These are phyloP conservation scores for Drymodes brunneopygia DNA, from an alignment of 2,113 vertebrate species.

Conservation along the genomic window DNA sequence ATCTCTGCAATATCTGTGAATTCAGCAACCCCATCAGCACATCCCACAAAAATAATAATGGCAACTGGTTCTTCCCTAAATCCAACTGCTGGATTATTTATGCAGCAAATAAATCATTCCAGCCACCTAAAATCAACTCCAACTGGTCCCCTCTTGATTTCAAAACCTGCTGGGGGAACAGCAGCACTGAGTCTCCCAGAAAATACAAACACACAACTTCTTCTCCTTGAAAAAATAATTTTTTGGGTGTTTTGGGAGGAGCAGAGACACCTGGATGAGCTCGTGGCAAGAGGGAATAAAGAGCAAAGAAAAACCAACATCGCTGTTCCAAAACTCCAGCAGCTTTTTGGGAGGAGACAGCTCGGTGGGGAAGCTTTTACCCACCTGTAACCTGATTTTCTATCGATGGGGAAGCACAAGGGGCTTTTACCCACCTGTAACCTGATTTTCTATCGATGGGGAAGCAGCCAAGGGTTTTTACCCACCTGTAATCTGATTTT, in stretches of 20 bases:
- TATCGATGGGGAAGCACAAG: too few relatives aligned
- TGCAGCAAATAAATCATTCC: background rate
- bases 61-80: background rate
- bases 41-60: background rate
- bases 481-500: slow-evolving; percentile 97
- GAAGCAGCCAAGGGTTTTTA: background rate
- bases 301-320: accelerated
- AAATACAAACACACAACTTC: background rate
- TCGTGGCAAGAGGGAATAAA: background rate
- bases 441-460: background rate
- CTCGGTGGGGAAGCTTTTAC: background rate
- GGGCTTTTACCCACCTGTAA: too few relatives aligned
- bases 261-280: background rate
- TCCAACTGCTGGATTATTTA: background rate
- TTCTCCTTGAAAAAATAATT: background rate
- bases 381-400: too few relatives aligned
- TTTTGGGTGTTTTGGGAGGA: background rate
- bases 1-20: background rate
- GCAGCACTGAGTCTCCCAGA: background rate
- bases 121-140: accelerated
- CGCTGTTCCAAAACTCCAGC: background rate
- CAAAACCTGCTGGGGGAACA: background rate
- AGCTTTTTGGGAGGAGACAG: background rate
- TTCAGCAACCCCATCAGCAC: background rate
- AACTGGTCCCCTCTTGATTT: background rate